Base-by-base conservation (phyloP, 2,888 invertebrate genomes). In the Rhabditoides inermis region DNA sequence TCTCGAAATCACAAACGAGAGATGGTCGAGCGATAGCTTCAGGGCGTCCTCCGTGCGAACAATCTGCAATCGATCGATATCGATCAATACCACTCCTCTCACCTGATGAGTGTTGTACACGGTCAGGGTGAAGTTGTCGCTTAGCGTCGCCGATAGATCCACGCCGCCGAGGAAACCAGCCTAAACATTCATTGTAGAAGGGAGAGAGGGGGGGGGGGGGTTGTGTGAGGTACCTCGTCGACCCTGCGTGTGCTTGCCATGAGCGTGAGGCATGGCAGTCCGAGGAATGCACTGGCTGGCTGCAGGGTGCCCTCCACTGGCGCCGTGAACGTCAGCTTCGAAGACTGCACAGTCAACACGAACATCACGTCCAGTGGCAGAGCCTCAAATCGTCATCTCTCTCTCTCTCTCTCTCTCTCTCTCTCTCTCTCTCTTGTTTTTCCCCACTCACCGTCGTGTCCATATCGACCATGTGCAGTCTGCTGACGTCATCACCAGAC, bases 361-460 rank as follows among this genome's bases (percentile, higher is more conserved):
- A 98, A 92, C 68, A 98, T 88, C 25, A 98, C 92, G 80, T 98
- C 95, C 0, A 98, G 92, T 0, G 95, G 95, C 78, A 98, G 94
- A 50, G 91, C 90, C n/a, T n/a, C n/a, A n/a, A n/a, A n/a, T n/a
- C 35, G 89, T 45, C 15, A 10, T 10, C 32, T 32, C 32, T 32
- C 7, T 32, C 32, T 32, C 32, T 32, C 32, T 32, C 10, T 15
- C 32, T 32, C 32, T 32, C 7, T 10, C 32, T 32, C 32, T 10
- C 15, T 32, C 32, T 32, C 32, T 15, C 7, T 32, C 32, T 32
- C 32, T 32, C 15, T 32, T 15, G 7, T 15, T 32, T 15, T 32
- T 15, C 15, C 7, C 32, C 32, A 15, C 15, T 15, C 15, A 32
- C 36, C 25, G 57, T 69, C 58, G 67, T 61, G 64, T 72, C 70